Conservation (phyloP, 2,888 invertebrate genomes). For the Dugesia japonica region DNA sequence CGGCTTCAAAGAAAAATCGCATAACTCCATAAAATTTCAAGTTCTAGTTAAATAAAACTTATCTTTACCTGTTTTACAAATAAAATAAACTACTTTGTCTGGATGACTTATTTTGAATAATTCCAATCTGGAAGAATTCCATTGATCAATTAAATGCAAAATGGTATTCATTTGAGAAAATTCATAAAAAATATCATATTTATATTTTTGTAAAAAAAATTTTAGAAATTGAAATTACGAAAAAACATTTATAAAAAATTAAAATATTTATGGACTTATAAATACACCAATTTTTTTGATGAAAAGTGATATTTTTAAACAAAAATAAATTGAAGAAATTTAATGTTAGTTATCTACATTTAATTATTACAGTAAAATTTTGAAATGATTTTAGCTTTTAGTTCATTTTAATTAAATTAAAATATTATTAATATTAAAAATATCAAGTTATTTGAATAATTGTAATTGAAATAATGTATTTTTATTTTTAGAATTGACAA, state of each 20-base stretch:
- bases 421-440: too few species aligned
- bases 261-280: not conserved
- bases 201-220: too few species aligned
- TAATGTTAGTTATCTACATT: too few species aligned
- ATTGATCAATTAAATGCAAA: constrained; percentile 8
- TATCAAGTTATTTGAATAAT: too few species aligned
- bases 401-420: too few species aligned
- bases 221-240: not conserved
- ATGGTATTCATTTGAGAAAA: not conserved
- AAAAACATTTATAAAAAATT: not conserved
- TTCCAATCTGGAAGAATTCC: not conserved
- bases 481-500: too few species aligned
- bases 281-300: not conserved
- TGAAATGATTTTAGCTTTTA: too few species aligned
- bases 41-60: not conserved
- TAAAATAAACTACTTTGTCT: not conserved
- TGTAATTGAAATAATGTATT: too few species aligned
- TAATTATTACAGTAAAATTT: too few species aligned
- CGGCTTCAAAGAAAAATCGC: not conserved
- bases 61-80: too few species aligned
- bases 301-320: not conserved
- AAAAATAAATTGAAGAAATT: too few species aligned
- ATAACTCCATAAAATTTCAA: not conserved
- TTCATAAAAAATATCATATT: too few species aligned
- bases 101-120: not conserved